Percentiles rank a stretch among this genome's conserved stretches.
phyloP scores from a whole-genome alignment of 2,797 vertebrate genomes.

The Enteromius afrohamiltoni region DNA sequence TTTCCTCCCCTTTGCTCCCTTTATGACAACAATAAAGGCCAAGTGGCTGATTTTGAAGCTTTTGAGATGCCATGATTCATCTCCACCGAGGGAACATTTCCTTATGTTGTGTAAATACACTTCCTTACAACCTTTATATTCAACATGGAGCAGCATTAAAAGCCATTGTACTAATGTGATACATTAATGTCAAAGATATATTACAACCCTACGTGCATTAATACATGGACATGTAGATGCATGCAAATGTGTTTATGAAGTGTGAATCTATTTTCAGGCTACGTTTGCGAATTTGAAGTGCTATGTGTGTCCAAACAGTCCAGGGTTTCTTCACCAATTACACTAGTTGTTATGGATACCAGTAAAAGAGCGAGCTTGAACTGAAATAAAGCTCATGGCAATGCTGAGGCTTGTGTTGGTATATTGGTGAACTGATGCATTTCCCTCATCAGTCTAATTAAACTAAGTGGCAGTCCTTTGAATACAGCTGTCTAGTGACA shows the following conservation, averaged over 20 bases:
- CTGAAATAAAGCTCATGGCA: slow-evolving; percentile 6
- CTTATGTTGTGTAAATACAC: background rate
- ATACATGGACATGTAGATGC: background rate
- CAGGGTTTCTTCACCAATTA: slow-evolving; percentile 1
- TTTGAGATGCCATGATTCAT: slow-evolving; percentile 9
- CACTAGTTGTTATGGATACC: slow-evolving; percentile 52
- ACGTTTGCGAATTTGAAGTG: background rate
- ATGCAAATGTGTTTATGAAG: background rate
- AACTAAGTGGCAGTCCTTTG: slow-evolving; percentile 49
- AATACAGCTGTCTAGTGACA: slow-evolving; percentile 35
- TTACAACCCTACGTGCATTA: background rate
- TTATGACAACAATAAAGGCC: slow-evolving; percentile 7
- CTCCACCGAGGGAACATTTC: background rate
- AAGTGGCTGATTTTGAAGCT: slow-evolving; percentile 8
- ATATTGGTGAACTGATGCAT: slow-evolving; percentile 32
- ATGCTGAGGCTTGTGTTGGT: background rate
- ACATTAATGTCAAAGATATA: background rate
- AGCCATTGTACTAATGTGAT: background rate
- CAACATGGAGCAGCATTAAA: background rate
- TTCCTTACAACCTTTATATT: background rate
- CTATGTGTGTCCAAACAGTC: slow-evolving; percentile 15
- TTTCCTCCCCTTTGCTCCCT: slow-evolving; percentile 2
- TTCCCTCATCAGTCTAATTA: slow-evolving; percentile 51
- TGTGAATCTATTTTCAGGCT: slow-evolving; percentile 22
- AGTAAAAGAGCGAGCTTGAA: slow-evolving; percentile 1